phyloP scores from a whole-genome alignment of 1,140 invertebrate genomes.

The Lutraria rhynchaena region DNA sequence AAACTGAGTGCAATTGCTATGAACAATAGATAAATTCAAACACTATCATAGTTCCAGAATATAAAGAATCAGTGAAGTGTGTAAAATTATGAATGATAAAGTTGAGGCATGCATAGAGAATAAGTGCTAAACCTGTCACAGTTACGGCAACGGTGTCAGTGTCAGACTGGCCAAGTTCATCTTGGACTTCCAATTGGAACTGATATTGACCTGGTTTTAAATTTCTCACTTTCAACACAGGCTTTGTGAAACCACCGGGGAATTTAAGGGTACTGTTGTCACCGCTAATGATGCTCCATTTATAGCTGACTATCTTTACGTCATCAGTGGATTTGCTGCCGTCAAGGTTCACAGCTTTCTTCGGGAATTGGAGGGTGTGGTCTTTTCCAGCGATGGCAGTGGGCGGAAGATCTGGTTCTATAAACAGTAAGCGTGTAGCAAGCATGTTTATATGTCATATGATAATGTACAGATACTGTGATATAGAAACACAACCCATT shows the following conservation, averaged over 20 bases:
- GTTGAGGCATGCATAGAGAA: no score
- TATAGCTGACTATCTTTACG: constrained; percentile 9
- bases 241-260: neutral
- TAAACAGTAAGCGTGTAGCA: no score
- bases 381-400: constrained; percentile 27
- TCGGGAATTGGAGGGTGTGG: constrained; percentile 8
- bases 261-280: neutral
- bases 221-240: neutral
- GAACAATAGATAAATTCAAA: no score
- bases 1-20: no score
- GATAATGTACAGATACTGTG: neutral
- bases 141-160: neutral
- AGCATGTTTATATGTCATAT: neutral
- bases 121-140: constrained; percentile 10
- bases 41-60: no score
- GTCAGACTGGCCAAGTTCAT: constrained; percentile 29
- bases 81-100: no score
- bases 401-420: constrained; percentile 12
- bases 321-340: constrained; percentile 35
- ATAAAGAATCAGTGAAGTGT: no score
- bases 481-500: neutral
- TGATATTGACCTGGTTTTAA: constrained; percentile 9
- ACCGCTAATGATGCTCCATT: constrained; percentile 10
- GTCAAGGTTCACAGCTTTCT: constrained; percentile 18
- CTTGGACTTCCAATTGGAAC: constrained; percentile 18